A percentile compares a stretch with the other conserved stretches of the same genome.
These are phyloP conservation scores for Allygus modestus DNA, from an alignment of 2,888 invertebrate species.

Conservation along the genomic window DNA sequence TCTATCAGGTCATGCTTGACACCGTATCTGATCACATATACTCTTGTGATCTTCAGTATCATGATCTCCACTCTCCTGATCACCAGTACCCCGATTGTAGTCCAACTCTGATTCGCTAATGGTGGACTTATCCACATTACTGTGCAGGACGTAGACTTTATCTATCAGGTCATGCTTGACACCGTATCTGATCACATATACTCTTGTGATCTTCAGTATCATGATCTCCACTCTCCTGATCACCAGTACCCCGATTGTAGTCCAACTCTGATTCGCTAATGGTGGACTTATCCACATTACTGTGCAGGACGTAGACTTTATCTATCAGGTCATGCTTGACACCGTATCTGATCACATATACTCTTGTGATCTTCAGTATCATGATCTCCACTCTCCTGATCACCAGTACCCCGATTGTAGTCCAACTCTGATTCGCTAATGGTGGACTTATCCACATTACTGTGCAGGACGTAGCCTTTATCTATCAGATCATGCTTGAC, in stretches of 20 bases:
- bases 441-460: background rate
- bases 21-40: conserved; percentile 1
- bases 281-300: background rate
- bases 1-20: conserved; percentile 3
- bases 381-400: background rate
- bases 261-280: background rate
- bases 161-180: conserved; percentile 3
- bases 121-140: background rate
- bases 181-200: conserved; percentile 1
- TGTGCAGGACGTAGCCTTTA: background rate
- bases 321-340: conserved; percentile 3
- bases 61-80: background rate
- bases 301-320: background rate
- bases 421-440: background rate
- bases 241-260: background rate
- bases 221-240: background rate
- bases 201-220: conserved; percentile 1
- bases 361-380: background rate
- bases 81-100: background rate
- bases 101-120: background rate
- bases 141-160: background rate
- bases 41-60: conserved; percentile 1
- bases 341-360: conserved; percentile 1
- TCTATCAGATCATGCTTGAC: conserved; percentile 4
- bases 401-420: background rate